Base-by-base conservation (phyloP, 2,797 vertebrate genomes). In the Scleropages formosus region DNA sequence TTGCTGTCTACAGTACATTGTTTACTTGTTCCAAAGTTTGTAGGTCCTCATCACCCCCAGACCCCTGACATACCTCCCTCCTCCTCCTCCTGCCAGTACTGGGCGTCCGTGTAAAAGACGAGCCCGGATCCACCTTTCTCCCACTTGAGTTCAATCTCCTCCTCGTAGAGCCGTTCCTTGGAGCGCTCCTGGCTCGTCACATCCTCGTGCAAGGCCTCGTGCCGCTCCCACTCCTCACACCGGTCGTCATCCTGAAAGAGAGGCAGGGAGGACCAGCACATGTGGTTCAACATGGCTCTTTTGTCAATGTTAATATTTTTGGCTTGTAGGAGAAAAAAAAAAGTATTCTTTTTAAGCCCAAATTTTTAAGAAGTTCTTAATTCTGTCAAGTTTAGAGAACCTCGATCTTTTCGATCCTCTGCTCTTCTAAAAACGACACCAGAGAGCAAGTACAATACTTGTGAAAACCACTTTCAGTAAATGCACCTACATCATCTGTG, bases 61-160 rank as follows among this genome's bases (percentile, higher is more conserved):
- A 44, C 13, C 47, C 66, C 7, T 39, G 18, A 22, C 77, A 8
- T 82, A 96, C 97, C 97, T 92, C 95, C 96, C 12, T 96, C 93
- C 77, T 96, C 93, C 77, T 96, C 87, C 80, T 96, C 93, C 79
- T 94, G 93, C 98, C 98, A 99, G 84, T 94, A 95, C 80, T 99
- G 98, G 15, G 98, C 96, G 0, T 98, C 98, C 0, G 96, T 98
- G 88, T 99, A 99, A 87, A 98, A 99, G 15, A 99, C 98, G 10
- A 99, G 90, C 72, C 98, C 98, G 0, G 97, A 96, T 61, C 97
- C 97, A 0, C 97, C 98, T 27, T 99, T 99, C 87, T 99, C 98
- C 98, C 97, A 99, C 86, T 98, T 97, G 49, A 99, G 85, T 88
- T 99, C 97, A 0, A 99, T 96, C 87, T 96, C 91, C 83, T 99